A percentile compares a stretch with the other conserved stretches of the same genome.
These are phyloP conservation scores for Orius insidiosus DNA, from an alignment of 1,140 invertebrate species.

Conservation along the genomic window DNA sequence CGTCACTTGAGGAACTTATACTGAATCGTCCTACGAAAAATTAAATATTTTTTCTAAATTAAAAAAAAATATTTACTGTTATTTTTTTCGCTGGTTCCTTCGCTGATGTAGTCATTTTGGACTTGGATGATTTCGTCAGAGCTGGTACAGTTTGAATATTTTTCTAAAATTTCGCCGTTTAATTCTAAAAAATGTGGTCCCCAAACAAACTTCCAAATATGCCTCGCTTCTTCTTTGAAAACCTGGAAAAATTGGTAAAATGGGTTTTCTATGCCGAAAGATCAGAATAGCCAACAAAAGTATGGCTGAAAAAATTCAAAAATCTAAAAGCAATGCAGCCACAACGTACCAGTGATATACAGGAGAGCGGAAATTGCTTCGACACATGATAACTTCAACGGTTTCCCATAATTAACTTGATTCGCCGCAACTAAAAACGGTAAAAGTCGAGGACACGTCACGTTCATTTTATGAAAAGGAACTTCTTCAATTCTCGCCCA, in stretches of 20 bases:
- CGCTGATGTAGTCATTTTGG: constrained; percentile 54
- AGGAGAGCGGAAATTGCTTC: constrained; percentile 92
- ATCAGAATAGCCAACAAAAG: neutral
- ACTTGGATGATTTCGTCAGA: constrained; percentile 60
- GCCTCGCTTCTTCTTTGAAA: constrained; percentile 56
- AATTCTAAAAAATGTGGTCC: constrained; percentile 72
- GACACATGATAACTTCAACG: constrained; percentile 91
- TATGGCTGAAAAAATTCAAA: neutral
- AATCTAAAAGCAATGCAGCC: neutral
- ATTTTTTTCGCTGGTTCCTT: constrained; percentile 33
- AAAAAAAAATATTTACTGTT: constrained; percentile 10
- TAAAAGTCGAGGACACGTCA: constrained; percentile 68
- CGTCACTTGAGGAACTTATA: no score
- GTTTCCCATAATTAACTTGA: constrained; percentile 95
- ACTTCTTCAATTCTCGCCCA: constrained; percentile 93
- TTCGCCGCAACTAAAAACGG: constrained; percentile 95
- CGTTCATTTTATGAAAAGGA: constrained; percentile 70
- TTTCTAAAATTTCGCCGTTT: constrained; percentile 67
- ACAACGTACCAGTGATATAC: constrained; percentile 58
- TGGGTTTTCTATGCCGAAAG: neutral
- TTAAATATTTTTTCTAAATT: no score
- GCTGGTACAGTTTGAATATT: constrained; percentile 58
- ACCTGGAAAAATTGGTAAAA: constrained; percentile 28
- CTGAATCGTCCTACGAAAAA: no score
- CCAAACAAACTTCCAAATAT: constrained; percentile 78